These are phyloP conservation scores for Ceratitis capitata DNA, from an alignment of 1,140 invertebrate species.

Conservation along the genomic window DNA sequence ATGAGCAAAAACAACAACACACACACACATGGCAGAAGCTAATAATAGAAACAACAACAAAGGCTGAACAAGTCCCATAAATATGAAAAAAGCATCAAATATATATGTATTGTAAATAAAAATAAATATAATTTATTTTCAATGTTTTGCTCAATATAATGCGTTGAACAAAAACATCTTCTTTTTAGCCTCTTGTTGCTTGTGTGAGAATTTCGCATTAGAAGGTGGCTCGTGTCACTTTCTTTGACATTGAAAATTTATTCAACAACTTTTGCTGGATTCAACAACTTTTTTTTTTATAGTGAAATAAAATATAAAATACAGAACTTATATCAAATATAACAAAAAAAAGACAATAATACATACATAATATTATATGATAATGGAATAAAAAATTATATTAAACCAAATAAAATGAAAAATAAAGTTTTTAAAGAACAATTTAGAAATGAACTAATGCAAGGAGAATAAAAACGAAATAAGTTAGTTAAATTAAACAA, in stretches of 20 bases:
- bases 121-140: not conserved
- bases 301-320: too few relatives aligned
- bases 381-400: too few relatives aligned
- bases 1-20: not conserved
- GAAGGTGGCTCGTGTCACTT: not conserved
- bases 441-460: not conserved
- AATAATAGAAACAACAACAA: not conserved
- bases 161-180: not conserved
- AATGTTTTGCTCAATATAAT: not conserved
- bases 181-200: not conserved
- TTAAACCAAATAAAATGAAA: not conserved
- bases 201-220: not conserved
- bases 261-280: too few relatives aligned
- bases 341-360: not conserved
- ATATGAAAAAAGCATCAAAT: not conserved
- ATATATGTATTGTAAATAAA: not conserved
- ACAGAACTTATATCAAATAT: not conserved
- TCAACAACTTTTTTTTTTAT: too few relatives aligned
- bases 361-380: not conserved
- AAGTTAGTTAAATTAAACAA: too few relatives aligned
- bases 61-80: not conserved
- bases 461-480: not conserved
- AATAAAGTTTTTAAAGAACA: not conserved
- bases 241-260: constrained; percentile 6
- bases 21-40: too few relatives aligned